A percentile compares a stretch with the other conserved stretches of the same genome.
Conservation (phyloP, 30 jellyfish, hydroid and myxozoan genomes). For the Rhopilema esculentum region DNA sequence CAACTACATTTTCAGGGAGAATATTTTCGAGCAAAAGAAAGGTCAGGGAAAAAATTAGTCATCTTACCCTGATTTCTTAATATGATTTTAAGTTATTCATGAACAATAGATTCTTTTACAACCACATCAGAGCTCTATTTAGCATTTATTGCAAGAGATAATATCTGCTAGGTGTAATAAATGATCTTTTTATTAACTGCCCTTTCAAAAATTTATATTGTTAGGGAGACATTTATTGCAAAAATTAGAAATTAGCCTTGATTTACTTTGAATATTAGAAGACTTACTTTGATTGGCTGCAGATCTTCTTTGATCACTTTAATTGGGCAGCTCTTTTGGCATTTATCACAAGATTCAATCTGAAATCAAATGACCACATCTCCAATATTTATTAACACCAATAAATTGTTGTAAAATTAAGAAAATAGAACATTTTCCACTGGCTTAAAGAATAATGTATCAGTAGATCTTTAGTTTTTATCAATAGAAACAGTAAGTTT, state of each 20-base stretch:
- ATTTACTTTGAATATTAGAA: not conserved
- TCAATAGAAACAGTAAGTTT: not conserved
- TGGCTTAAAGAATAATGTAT: not conserved
- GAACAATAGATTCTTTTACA: not conserved
- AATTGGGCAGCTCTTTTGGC: conserved; percentile 9
- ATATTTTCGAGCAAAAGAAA: not conserved
- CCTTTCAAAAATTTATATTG: not conserved
- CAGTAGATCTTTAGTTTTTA: too few species aligned
- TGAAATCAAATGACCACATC: too few species aligned
- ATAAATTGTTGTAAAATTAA: not conserved
- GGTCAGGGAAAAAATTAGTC: not conserved
- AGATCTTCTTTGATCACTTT: conserved; percentile 3
- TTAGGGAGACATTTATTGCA: not conserved
- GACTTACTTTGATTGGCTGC: conserved; percentile 22
- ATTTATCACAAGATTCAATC: conserved; percentile 5
- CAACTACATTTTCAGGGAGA: not conserved
- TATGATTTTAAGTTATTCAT: not conserved
- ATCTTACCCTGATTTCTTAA: not conserved
- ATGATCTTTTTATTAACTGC: not conserved
- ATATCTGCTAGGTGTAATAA: not conserved
- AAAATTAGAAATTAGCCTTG: not conserved
- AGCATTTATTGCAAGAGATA: not conserved
- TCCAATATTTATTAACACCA: too few species aligned
- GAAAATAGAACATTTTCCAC: not conserved
- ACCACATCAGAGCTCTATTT: not conserved